Percentiles rank a stretch among this genome's conserved stretches.
Evolutionary conservation across 92 coral and sea anemone genomes (phyloP).

Genomic region (Meandrina meandrites): DNA sequence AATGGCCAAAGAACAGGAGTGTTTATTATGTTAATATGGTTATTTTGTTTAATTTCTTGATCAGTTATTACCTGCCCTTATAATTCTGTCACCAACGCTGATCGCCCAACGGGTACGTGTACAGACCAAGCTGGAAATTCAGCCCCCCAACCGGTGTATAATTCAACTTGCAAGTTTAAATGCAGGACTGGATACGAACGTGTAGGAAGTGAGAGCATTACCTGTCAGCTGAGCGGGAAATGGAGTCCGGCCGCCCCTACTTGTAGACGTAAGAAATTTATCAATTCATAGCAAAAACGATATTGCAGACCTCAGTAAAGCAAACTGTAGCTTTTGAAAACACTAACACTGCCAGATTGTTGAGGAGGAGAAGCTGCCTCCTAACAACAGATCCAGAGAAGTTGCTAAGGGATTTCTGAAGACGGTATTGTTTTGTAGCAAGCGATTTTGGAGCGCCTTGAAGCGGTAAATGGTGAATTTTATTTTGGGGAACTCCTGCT

Average conservation of each 20-base stretch:
- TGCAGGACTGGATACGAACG: conserved; percentile 69
- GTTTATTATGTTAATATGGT: too few relatives aligned
- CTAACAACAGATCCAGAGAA: too few relatives aligned
- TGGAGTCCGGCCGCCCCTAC: conserved; percentile 77
- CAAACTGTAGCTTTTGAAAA: too few relatives aligned
- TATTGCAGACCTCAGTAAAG: neutral
- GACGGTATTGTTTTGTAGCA: too few relatives aligned
- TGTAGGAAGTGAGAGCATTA: conserved; percentile 62
- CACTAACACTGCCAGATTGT: too few relatives aligned
- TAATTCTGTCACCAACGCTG: conserved; percentile 37
- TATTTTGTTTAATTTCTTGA: neutral
- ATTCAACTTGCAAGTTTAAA: conserved; percentile 59
- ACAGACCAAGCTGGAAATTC: neutral
- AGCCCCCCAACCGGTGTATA: conserved; percentile 14
- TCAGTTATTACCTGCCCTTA: conserved; percentile 68
- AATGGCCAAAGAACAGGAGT: too few relatives aligned
- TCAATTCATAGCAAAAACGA: neutral
- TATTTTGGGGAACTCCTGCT: too few relatives aligned
- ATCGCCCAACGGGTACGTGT: conserved; percentile 58
- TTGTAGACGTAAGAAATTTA: conserved; percentile 69
- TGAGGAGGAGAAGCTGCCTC: too few relatives aligned
- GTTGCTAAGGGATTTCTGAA: too few relatives aligned
- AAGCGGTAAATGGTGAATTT: too few relatives aligned
- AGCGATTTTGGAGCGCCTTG: too few relatives aligned
- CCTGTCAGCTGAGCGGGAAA: conserved; percentile 64